Percentiles rank a stretch among this genome's conserved stretches.
These are phyloP conservation scores for Apus apus DNA, from an alignment of 2,113 vertebrate genomes.

Conservation along the genomic window DNA sequence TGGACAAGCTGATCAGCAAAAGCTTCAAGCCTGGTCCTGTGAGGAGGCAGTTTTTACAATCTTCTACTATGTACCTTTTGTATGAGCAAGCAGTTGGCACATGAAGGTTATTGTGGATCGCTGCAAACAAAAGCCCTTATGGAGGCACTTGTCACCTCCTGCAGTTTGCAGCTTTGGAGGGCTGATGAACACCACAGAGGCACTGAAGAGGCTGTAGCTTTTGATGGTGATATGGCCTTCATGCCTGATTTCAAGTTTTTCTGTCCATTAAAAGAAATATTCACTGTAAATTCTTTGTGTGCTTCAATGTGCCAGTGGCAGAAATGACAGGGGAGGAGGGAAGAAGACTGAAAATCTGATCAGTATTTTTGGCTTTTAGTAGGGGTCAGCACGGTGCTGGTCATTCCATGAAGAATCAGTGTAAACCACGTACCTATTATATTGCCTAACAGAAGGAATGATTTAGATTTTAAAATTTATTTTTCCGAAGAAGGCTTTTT, in stretches of 20 bases:
- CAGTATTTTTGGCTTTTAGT: background rate
- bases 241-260: background rate
- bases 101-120: background rate
- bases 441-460: background rate
- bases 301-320: background rate
- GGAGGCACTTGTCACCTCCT: background rate
- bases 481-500: background rate
- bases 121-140: background rate
- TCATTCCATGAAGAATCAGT: background rate
- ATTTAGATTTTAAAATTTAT: background rate
- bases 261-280: background rate
- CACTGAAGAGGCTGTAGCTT: background rate
- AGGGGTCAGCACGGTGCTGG: background rate
- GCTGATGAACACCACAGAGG: background rate
- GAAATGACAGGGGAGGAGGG: background rate
- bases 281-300: background rate
- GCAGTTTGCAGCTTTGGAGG: background rate
- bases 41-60: background rate
- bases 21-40: background rate
- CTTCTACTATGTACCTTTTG: background rate
- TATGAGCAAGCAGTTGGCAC: background rate
- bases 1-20: slow-evolving; percentile 2
- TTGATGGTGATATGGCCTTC: background rate
- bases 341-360: background rate
- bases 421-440: background rate